These are phyloP conservation scores for Choreutis nemorana DNA, from an alignment of 2,888 invertebrate genomes.

Conservation along the genomic window DNA sequence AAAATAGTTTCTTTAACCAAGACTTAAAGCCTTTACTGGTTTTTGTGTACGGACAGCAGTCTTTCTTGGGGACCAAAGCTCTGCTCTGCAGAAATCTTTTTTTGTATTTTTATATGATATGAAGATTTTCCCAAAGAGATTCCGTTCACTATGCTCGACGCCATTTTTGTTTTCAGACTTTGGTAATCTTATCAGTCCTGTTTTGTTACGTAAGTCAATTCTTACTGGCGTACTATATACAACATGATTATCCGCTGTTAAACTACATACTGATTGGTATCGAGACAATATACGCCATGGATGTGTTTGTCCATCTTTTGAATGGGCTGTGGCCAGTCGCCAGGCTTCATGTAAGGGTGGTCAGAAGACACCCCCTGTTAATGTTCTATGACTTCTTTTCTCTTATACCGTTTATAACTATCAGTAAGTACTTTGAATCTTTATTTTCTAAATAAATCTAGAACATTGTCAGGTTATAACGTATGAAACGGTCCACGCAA, in stretches of 20 bases:
- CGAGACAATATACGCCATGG: constrained; percentile 27
- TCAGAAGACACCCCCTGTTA: constrained; percentile 23
- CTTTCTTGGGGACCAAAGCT: too few relatives aligned
- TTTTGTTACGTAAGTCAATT: constrained; percentile 32
- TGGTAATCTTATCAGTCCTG: constrained; percentile 24
- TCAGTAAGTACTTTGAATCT: constrained; percentile 26
- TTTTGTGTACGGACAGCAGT: too few relatives aligned
- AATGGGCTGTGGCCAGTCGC: constrained; percentile 39
- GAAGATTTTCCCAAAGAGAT: constrained; percentile 1
- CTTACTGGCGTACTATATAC: constrained; percentile 28
- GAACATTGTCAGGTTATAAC: too few relatives aligned
- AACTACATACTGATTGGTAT: constrained; percentile 18
- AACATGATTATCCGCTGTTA: constrained; percentile 13
- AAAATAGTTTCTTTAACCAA: too few relatives aligned
- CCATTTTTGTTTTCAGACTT: constrained; percentile 22
- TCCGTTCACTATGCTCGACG: background rate
- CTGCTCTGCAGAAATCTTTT: too few relatives aligned
- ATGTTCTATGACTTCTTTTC: constrained; percentile 30
- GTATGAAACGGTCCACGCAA: too few relatives aligned
- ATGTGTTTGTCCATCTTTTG: constrained; percentile 29
- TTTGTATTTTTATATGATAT: too few relatives aligned
- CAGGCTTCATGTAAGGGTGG: constrained; percentile 31
- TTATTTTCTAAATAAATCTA: background rate
- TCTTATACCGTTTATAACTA: constrained; percentile 22
- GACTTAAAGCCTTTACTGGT: too few relatives aligned